Evolutionary conservation across 2,888 invertebrate species (phyloP), one percentile per base, ranked within the genome.

Genomic region (Clistopyga incitator): DNA sequence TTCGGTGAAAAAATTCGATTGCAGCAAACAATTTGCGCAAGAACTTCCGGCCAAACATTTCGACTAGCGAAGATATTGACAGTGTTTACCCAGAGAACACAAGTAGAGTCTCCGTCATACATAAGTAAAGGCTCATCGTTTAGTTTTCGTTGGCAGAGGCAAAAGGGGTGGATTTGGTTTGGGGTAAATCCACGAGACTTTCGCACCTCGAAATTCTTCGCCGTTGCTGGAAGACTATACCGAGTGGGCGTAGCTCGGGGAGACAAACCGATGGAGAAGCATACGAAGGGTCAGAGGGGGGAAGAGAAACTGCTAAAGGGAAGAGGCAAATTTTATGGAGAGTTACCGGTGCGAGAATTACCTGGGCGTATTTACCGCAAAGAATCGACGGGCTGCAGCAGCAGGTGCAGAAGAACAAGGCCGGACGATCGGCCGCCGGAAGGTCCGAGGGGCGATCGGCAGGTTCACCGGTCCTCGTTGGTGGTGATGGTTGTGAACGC

Each of bases 361-460:
- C 47, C 76, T 52, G 80, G 61, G 68, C 45, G 78, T 82, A 81
- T 85, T 85, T 68, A 82, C 82, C 84, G 82, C 82, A 82, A 82
- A 82, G 80, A 74, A 78, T 78, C 68, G 68, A 75, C 42, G 68
- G 74, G 65, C 85, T 83, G 80, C 79, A 81, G 83, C 76, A 83
- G 85, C 85, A 85, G 85, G 85, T 85, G 85, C 83, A 85, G 25
- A 50, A 47, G 38, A 23, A 15, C 50, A 29, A 68, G 42, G 52
- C 18, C 23, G 34, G 18, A 54, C 64, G 70, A 45, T 59, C 34
- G 50, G 34, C 47, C 20, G 34, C 47, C 20, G 18, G 29, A 38
- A 61, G 18, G 59, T n/a, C 13, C 15, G 8, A 38, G 0, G 18
- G 13, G 42, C 38, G 64, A 18, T 65, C 45, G 23, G 47, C 20